Percentiles rank a stretch among this genome's conserved stretches.
These are phyloP conservation scores for Cheilosia scutellata DNA, from an alignment of 2,888 invertebrate genomes.

Conservation along the genomic window DNA sequence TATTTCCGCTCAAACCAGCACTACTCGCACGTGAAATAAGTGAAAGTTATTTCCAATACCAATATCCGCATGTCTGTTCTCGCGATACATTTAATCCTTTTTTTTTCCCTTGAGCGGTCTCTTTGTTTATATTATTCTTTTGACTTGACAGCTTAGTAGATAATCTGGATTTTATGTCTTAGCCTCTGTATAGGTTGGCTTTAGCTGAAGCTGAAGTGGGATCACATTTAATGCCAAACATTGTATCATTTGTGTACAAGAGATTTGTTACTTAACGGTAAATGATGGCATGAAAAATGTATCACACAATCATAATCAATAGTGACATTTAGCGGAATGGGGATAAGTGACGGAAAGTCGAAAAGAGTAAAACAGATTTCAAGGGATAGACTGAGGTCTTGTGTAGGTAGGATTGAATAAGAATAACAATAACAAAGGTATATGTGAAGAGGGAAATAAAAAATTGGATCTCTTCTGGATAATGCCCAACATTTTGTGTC, in stretches of 20 bases:
- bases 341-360: too few relatives aligned
- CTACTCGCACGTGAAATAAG: constrained; percentile 33
- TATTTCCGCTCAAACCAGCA: background rate
- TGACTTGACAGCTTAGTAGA: constrained; percentile 48
- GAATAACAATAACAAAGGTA: too few relatives aligned
- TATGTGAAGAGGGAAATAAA: too few relatives aligned
- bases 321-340: too few relatives aligned
- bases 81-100: constrained; percentile 44
- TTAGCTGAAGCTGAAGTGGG: constrained; percentile 8
- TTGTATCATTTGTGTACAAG: background rate
- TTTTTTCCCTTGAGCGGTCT: constrained; percentile 8
- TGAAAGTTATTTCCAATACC: constrained; percentile 65
- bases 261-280: too few relatives aligned
- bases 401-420: too few relatives aligned
- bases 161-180: constrained; percentile 36
- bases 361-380: too few relatives aligned
- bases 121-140: constrained; percentile 39
- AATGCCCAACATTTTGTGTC: too few relatives aligned
- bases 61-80: constrained; percentile 57
- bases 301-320: too few relatives aligned
- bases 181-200: constrained; percentile 17
- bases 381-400: too few relatives aligned
- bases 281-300: too few relatives aligned
- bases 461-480: too few relatives aligned
- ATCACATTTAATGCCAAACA: constrained; percentile 21